A percentile compares a stretch with the other conserved stretches of the same genome.
Conservation (phyloP, 2,113 vertebrate genomes). For the Orycteropus afer region DNA sequence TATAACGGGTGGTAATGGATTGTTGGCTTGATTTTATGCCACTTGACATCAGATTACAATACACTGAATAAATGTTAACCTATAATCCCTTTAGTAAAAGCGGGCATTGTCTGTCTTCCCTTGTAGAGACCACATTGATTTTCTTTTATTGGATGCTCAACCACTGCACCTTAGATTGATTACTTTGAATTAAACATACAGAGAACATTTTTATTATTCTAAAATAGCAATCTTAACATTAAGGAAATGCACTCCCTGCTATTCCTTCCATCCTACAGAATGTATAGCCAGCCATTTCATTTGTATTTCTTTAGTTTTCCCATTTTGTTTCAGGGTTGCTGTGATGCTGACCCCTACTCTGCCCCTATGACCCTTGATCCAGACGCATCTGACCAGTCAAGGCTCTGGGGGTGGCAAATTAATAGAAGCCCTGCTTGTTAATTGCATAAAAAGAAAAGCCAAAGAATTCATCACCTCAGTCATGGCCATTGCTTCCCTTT, state of each 20-base stretch:
- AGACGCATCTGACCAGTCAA: constrained; percentile 99
- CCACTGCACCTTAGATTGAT: constrained; percentile 94
- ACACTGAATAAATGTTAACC: constrained; percentile 97
- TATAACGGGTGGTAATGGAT: constrained; percentile 94
- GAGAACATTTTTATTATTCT: constrained; percentile 92
- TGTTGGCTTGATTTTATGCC: constrained; percentile 95
- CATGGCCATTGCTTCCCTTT: constrained; percentile 99
- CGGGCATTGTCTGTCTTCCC: constrained; percentile 93
- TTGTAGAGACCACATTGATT: constrained; percentile 93
- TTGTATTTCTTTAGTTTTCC: constrained; percentile 87
- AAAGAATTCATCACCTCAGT: constrained; percentile 99
- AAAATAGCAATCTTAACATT: constrained; percentile 86
- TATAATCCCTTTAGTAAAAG: constrained; percentile 95
- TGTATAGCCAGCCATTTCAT: constrained; percentile 84
- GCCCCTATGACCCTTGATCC: constrained; percentile 96
- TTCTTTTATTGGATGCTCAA: constrained; percentile 96
- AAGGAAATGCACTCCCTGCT: constrained; percentile 74
- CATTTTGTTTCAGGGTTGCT: constrained; percentile 87
- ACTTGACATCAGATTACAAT: constrained; percentile 92
- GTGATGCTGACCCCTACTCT: constrained; percentile 96
- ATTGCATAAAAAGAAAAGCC: constrained; percentile 98
- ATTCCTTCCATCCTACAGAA: constrained; percentile 54
- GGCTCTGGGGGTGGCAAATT: constrained; percentile 97
- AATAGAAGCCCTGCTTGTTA: constrained; percentile 98
- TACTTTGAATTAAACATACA: constrained; percentile 95